These are phyloP conservation scores for Cryptotis parvus DNA, from an alignment of 2,113 vertebrate species.

Conservation along the genomic window DNA sequence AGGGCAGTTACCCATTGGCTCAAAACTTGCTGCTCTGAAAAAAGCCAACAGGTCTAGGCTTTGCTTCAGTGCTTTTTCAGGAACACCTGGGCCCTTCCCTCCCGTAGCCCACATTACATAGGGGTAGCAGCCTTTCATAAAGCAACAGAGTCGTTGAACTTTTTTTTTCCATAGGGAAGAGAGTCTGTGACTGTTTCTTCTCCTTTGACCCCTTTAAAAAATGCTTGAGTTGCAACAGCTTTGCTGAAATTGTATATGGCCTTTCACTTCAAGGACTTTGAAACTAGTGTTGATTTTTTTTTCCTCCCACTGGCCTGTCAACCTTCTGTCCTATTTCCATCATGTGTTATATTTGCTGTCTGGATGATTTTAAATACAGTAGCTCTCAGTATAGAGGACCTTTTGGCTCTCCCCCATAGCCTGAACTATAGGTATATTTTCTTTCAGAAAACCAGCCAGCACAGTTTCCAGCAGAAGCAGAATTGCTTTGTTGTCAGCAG, in stretches of 20 bases:
- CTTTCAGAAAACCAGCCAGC: slow-evolving; percentile 71
- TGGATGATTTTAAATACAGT: slow-evolving; percentile 53
- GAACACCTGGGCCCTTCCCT: neutral
- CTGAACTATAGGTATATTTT: slow-evolving; percentile 62
- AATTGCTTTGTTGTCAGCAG: slow-evolving; percentile 9
- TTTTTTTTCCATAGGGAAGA: neutral
- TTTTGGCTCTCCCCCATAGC: slow-evolving; percentile 34
- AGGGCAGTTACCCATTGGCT: neutral
- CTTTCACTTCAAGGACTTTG: slow-evolving; percentile 72
- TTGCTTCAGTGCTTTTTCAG: neutral
- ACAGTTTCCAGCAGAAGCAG: slow-evolving; percentile 43
- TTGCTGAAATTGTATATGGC: slow-evolving; percentile 38
- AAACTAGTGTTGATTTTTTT: slow-evolving; percentile 68
- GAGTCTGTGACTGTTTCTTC: slow-evolving; percentile 9
- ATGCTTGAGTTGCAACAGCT: slow-evolving; percentile 43
- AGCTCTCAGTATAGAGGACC: slow-evolving; percentile 8
- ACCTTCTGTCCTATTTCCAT: slow-evolving; percentile 42
- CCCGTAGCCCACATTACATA: neutral
- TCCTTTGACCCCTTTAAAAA: slow-evolving; percentile 38
- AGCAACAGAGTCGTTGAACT: neutral
- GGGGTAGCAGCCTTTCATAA: neutral
- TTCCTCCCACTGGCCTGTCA: slow-evolving; percentile 43
- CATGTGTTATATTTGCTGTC: slow-evolving; percentile 24
- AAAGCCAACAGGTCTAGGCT: neutral
- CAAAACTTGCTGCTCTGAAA: no score